These are phyloP conservation scores for Ochlodes sylvanus DNA, from an alignment of 2,888 invertebrate species.

Conservation along the genomic window DNA sequence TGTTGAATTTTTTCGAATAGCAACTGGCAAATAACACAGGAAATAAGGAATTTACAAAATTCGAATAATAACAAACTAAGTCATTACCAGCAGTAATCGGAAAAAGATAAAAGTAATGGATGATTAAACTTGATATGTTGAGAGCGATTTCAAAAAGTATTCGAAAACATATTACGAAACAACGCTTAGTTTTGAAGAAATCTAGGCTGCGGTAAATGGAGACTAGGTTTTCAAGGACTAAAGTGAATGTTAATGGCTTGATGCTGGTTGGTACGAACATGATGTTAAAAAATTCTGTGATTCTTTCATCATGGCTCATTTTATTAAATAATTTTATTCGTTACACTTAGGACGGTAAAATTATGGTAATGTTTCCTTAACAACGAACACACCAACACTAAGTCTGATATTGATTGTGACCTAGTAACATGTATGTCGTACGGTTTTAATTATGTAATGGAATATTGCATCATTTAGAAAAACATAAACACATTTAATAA, in stretches of 20 bases:
- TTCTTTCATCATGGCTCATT: neutral
- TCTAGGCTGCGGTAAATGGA: slow-evolving; percentile 18
- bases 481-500: neutral
- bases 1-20: slow-evolving; percentile 5
- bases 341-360: neutral
- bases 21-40: slow-evolving; percentile 12
- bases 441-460: neutral
- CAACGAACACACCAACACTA: neutral
- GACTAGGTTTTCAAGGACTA: slow-evolving; percentile 25
- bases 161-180: slow-evolving; percentile 1
- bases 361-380: neutral
- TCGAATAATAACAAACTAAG: slow-evolving; percentile 16
- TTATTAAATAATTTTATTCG: neutral
- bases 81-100: neutral
- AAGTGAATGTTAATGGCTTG: slow-evolving; percentile 17
- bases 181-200: slow-evolving; percentile 10
- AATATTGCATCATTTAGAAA: neutral
- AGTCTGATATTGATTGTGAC: neutral
- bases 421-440: neutral
- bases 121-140: neutral
- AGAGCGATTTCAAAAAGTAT: slow-evolving; percentile 3
- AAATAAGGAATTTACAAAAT: slow-evolving; percentile 9
- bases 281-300: neutral
- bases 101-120: neutral
- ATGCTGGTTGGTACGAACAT: slow-evolving; percentile 24